phyloP scores from a whole-genome alignment of 2,888 invertebrate genomes.

The Leucophenga maculata region DNA sequence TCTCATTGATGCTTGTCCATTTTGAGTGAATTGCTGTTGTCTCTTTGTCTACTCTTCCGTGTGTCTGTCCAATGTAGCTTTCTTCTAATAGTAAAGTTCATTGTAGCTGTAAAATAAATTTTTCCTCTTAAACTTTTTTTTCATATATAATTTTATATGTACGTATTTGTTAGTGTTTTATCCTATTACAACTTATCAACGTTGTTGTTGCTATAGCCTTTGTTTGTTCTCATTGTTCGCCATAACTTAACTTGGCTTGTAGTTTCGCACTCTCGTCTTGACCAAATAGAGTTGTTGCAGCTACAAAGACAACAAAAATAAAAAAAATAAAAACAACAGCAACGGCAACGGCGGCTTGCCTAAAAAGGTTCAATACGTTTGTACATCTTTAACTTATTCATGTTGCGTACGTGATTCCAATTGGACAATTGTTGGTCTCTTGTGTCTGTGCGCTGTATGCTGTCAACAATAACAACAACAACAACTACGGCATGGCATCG shows the following conservation, averaged over 20 bases:
- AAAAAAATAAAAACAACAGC: too few species aligned
- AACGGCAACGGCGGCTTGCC: too few species aligned
- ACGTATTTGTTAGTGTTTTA: conserved; percentile 51
- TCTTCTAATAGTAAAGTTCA: conserved; percentile 55
- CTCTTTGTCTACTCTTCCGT: conserved; percentile 47
- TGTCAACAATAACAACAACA: background rate
- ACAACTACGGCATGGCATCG: background rate
- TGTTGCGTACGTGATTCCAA: conserved; percentile 31
- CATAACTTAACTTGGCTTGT: conserved; percentile 6
- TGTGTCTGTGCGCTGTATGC: conserved; percentile 11
- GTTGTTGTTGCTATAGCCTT: conserved; percentile 47
- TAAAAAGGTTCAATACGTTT: background rate
- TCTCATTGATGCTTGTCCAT: background rate
- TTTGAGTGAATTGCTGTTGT: background rate
- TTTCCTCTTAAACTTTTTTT: conserved; percentile 29
- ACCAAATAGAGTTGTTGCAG: conserved; percentile 28
- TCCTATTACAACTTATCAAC: conserved; percentile 61
- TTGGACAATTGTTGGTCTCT: conserved; percentile 24
- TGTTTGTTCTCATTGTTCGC: conserved; percentile 16
- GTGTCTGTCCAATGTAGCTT: background rate
- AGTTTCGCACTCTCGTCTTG: conserved; percentile 7
- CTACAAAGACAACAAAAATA: background rate
- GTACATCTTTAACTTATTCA: conserved; percentile 31
- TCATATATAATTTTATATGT: conserved; percentile 47
- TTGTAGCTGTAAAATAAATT: conserved; percentile 60